phyloP scores from a whole-genome alignment of 2,888 invertebrate genomes.

The Oligia latruncula region DNA sequence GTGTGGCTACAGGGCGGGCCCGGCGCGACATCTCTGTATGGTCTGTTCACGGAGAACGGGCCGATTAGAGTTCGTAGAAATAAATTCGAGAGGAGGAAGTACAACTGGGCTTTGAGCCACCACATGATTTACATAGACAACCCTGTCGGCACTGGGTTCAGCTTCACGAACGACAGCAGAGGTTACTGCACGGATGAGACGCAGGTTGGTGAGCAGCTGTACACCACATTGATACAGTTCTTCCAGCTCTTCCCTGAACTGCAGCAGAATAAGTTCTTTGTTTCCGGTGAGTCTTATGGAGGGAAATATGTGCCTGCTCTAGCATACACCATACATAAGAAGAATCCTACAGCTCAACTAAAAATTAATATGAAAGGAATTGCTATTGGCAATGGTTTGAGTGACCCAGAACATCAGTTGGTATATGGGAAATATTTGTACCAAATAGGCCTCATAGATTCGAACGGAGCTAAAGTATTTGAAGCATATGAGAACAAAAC shows the following conservation, averaged over 20 bases:
- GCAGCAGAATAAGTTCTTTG: slow-evolving; percentile 94
- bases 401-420: slow-evolving; percentile 94
- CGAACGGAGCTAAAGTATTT: slow-evolving; percentile 91
- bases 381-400: slow-evolving; percentile 95
- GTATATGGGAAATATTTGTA: slow-evolving; percentile 95
- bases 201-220: slow-evolving; percentile 95
- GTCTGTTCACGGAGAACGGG: slow-evolving; percentile 96
- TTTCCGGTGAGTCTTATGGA: slow-evolving; percentile 97
- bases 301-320: slow-evolving; percentile 95
- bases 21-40: slow-evolving; percentile 94
- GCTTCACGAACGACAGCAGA: slow-evolving; percentile 94
- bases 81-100: slow-evolving; percentile 91
- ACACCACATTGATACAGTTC: slow-evolving; percentile 94
- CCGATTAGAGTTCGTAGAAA: slow-evolving; percentile 88
- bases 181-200: slow-evolving; percentile 95
- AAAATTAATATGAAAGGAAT: slow-evolving; percentile 93
- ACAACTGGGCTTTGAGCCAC: slow-evolving; percentile 95
- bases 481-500: slow-evolving; percentile 91
- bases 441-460: slow-evolving; percentile 93
- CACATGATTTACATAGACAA: slow-evolving; percentile 97
- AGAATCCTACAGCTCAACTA: slow-evolving; percentile 91
- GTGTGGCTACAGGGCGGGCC: slow-evolving; percentile 97
- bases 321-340: slow-evolving; percentile 92
- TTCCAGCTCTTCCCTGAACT: slow-evolving; percentile 95
- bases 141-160: slow-evolving; percentile 97